These are phyloP conservation scores for Carettochelys insculpta DNA, from an alignment of 2,113 vertebrate species.

Conservation along the genomic window DNA sequence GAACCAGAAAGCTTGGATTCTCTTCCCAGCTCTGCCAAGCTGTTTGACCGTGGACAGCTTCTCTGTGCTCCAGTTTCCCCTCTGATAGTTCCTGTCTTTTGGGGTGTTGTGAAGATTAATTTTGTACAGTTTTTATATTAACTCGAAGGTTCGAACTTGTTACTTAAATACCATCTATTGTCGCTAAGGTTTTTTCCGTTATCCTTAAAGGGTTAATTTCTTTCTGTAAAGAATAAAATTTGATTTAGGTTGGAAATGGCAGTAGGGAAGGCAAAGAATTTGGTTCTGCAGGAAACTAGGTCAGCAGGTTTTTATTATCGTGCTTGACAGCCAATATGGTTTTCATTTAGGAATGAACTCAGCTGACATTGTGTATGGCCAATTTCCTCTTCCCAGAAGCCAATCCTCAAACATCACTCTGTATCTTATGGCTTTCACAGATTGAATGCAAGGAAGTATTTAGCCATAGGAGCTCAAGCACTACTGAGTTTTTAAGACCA, in stretches of 20 bases:
- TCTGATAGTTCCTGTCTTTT: not conserved
- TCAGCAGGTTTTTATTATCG: slow-evolving; percentile 69
- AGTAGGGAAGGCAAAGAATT: slow-evolving; percentile 63
- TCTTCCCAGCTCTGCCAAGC: not conserved
- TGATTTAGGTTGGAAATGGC: slow-evolving; percentile 55
- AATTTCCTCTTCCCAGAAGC: slow-evolving; percentile 63
- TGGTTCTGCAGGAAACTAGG: slow-evolving; percentile 73
- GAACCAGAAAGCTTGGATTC: slow-evolving; percentile 1
- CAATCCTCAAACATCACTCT: slow-evolving; percentile 35
- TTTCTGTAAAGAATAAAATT: slow-evolving; percentile 14
- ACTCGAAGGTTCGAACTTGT: not conserved
- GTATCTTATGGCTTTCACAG: not conserved
- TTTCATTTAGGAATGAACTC: slow-evolving; percentile 63
- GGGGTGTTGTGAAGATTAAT: not conserved
- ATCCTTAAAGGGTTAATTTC: slow-evolving; percentile 61
- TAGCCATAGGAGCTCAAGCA: slow-evolving; percentile 26
- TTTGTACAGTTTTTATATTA: not conserved
- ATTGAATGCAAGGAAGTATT: not conserved
- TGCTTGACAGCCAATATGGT: slow-evolving; percentile 54
- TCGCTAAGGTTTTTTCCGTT: not conserved
- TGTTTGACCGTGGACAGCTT: not conserved
- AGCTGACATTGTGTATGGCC: slow-evolving; percentile 21
- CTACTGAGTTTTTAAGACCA: not conserved
- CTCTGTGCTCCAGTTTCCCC: not conserved
- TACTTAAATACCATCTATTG: not conserved